Conservation (phyloP, 2,888 invertebrate species). For the Pollenia labialis region DNA sequence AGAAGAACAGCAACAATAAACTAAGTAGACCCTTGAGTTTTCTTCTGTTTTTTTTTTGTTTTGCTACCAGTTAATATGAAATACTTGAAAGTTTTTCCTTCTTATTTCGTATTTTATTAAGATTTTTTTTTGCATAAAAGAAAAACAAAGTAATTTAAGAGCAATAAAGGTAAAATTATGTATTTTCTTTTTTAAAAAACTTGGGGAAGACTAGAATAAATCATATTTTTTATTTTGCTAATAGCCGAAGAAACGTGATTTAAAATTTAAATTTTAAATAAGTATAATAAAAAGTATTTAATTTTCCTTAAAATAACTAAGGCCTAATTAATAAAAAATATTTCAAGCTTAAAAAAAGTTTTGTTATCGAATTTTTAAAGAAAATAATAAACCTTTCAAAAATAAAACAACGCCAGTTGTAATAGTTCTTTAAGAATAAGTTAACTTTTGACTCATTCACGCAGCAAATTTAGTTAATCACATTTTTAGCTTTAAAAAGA, state of each 20-base stretch:
- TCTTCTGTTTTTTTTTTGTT: constrained; percentile 21
- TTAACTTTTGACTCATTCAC: too few species aligned
- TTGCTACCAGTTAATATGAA: constrained; percentile 31
- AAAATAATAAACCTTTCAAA: too few species aligned
- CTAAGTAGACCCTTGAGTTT: constrained; percentile 49
- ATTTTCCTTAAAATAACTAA: too few species aligned
- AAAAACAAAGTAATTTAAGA: constrained; percentile 31
- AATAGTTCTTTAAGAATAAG: too few species aligned
- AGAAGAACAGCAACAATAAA: constrained; percentile 32
- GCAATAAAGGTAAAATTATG: constrained; percentile 53
- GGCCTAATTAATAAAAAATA: too few species aligned
- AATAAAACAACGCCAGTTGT: too few species aligned
- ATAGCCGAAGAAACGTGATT: not conserved
- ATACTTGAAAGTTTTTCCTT: constrained; percentile 28
- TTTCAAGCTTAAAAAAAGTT: too few species aligned
- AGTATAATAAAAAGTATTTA: too few species aligned
- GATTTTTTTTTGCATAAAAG: constrained; percentile 16
- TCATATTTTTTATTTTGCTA: constrained; percentile 29
- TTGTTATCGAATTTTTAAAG: too few species aligned
- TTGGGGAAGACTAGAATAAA: constrained; percentile 20
- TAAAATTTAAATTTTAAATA: too few species aligned
- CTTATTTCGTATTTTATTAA: not conserved
- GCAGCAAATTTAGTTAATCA: too few species aligned
- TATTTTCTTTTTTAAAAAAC: not conserved
- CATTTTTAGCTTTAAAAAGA: too few species aligned